Conservation (phyloP, 2,888 invertebrate species). For the Creontiades dilutus region DNA sequence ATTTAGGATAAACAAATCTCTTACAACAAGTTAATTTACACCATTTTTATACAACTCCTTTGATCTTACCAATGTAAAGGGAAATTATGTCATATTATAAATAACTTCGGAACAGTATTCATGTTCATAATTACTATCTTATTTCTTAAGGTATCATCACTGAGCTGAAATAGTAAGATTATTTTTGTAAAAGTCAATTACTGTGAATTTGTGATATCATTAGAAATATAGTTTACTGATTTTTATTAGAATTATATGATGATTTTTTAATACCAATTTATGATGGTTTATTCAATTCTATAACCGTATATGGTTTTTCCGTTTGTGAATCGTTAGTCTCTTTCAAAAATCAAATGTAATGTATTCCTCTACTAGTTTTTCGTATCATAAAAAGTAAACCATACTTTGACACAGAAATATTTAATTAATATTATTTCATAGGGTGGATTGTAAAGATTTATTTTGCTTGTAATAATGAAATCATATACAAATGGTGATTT, state of each 20-base stretch:
- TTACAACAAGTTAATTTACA: too few relatives aligned
- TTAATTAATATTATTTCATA: too few relatives aligned
- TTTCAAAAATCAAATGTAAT: too few relatives aligned
- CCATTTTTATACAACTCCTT: too few relatives aligned
- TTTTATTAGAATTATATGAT: background rate
- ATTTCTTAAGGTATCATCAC: background rate
- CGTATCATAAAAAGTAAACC: too few relatives aligned
- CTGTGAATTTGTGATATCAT: conserved; percentile 27
- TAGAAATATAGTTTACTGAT: background rate
- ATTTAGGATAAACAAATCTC: background rate
- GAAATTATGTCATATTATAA: background rate
- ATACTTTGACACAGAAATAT: too few relatives aligned
- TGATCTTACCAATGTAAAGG: too few relatives aligned
- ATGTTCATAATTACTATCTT: background rate
- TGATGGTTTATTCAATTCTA: background rate
- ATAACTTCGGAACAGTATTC: background rate
- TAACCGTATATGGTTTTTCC: background rate
- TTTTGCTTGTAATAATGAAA: too few relatives aligned
- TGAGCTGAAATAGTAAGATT: conserved; percentile 16
- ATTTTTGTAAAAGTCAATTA: conserved; percentile 23
- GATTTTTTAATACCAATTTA: background rate
- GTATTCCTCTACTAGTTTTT: too few relatives aligned
- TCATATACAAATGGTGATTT: too few relatives aligned
- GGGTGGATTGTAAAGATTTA: too few relatives aligned
- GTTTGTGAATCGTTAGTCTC: background rate